Base-by-base conservation (phyloP, 2,797 vertebrate genomes). In the Microchirus variegatus region DNA sequence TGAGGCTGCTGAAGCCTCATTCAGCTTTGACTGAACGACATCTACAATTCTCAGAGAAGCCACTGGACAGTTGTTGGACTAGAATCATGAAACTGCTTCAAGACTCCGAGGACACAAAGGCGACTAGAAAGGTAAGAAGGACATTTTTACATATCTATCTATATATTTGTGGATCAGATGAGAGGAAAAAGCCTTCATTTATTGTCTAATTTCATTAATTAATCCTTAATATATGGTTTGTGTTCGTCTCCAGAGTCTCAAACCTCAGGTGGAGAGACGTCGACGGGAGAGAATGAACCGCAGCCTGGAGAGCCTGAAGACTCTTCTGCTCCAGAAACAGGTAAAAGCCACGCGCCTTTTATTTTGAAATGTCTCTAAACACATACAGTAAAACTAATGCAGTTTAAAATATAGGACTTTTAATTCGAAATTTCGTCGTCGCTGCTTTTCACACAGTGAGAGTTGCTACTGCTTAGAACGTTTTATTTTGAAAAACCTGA, bases 231-330 rank as follows among this genome's bases (percentile, higher is more conserved):
- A 31, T 17, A 0, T 59, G 2, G 11, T 60, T 43, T 40, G 2
- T 59, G 19, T 48, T 8, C 51, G 12, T 2, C 2, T 1, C 4
- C 8, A 87, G 85, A 78, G 42, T 31, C 83, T 94, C 56, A 96
- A 95, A 73, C 95, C 95, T 60, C 89, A 94, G 40, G 91, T 95
- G 46, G 95, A 95, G 77, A 94, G 92, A 75, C 90, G 92, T 53
- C 86, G 95, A 9, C 84, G 95, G 26, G 94, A 95, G 65, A 89
- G 94, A 70, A 95, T 96, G 77, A 96, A 95, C 73, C 88, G 86
- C 61, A 95, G 94, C 79, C 81, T 96, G 83, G 94, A 95, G 40
- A 92, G 87, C 54, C 83, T 95, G 17, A 90, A 92, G 72, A 67
- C 83, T 16, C 82, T 95, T 42, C 75, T 95, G 37, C 73, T 94